Conservation (phyloP, 1,140 invertebrate genomes). For the Episyrphus balteatus region DNA sequence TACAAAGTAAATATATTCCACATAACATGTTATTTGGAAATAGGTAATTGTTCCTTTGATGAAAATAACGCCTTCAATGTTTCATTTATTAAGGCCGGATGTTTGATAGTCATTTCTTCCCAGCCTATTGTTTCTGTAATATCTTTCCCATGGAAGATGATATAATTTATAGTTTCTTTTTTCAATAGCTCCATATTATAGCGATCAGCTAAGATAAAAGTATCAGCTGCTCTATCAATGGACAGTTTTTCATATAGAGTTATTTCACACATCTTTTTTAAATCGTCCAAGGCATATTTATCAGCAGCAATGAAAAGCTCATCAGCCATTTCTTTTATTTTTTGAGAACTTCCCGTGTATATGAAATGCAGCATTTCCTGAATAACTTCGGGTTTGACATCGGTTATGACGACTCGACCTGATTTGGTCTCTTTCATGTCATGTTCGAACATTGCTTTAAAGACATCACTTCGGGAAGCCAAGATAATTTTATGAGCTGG, state of each 20-base stretch:
- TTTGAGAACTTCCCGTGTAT: slow-evolving; percentile 53
- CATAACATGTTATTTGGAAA: too few relatives aligned
- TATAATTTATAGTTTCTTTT: too few relatives aligned
- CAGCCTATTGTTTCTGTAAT: too few relatives aligned
- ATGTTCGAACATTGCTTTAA: slow-evolving; percentile 54
- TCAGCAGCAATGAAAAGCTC: slow-evolving; percentile 39
- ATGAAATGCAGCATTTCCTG: slow-evolving; percentile 53
- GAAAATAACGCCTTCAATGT: too few relatives aligned
- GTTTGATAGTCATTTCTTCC: too few relatives aligned
- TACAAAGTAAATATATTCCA: too few relatives aligned
- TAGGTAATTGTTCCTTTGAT: too few relatives aligned
- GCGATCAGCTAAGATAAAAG: too few relatives aligned
- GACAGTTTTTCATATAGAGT: slow-evolving; percentile 12
- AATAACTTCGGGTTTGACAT: slow-evolving; percentile 51
- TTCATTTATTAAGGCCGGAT: too few relatives aligned
- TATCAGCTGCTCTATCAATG: too few relatives aligned
- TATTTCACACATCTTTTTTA: slow-evolving; percentile 38
- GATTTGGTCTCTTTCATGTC: slow-evolving; percentile 52
- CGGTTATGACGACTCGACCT: slow-evolving; percentile 47
- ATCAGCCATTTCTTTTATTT: slow-evolving; percentile 39
- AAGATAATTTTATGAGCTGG: too few relatives aligned
- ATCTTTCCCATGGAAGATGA: background rate
- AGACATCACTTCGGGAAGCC: slow-evolving; percentile 33
- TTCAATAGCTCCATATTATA: too few relatives aligned
- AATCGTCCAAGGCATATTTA: slow-evolving; percentile 36